These are phyloP conservation scores for Drosophila burlai DNA, from an alignment of 1,140 invertebrate genomes.

Conservation along the genomic window DNA sequence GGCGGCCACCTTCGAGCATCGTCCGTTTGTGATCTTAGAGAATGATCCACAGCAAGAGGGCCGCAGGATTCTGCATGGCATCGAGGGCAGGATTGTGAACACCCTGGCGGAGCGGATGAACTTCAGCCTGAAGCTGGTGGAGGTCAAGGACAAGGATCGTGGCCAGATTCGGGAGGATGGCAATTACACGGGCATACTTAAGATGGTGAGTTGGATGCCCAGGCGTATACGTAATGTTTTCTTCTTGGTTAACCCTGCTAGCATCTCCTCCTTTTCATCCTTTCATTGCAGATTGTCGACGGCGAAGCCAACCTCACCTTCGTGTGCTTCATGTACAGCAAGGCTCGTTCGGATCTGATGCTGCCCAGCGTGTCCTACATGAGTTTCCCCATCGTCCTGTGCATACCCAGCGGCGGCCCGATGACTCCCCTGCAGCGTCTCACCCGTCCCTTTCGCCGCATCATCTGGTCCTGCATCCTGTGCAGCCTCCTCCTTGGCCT, in stretches of 20 bases:
- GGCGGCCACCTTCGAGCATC: conserved; percentile 53
- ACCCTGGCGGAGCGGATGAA: conserved; percentile 69
- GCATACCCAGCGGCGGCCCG: conserved; percentile 52
- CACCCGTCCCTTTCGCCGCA: conserved; percentile 56
- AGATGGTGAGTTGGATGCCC: conserved; percentile 42
- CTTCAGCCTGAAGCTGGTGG: conserved; percentile 56
- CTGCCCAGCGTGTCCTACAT: conserved; percentile 60
- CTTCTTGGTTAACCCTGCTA: too few species aligned
- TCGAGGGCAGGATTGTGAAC: conserved; percentile 64
- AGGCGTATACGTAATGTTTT: conserved; percentile 9
- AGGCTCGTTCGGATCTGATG: conserved; percentile 56
- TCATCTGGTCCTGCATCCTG: conserved; percentile 68
- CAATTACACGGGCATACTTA: conserved; percentile 65
- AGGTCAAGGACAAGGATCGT: conserved; percentile 44
- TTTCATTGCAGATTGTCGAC: conserved; percentile 57
- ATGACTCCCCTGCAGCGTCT: conserved; percentile 65
- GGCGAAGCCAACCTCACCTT: conserved; percentile 70
- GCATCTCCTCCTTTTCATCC: neutral
- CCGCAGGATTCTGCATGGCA: conserved; percentile 39
- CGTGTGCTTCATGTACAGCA: conserved; percentile 65
- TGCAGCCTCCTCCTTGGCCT: conserved; percentile 38
- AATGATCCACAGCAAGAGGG: neutral
- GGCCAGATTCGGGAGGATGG: conserved; percentile 63
- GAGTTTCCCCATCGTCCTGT: conserved; percentile 64
- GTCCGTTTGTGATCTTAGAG: conserved; percentile 50